A percentile compares a stretch with the other conserved stretches of the same genome.
These are phyloP conservation scores for Drosophila nr. fundita DNA, from an alignment of 2,888 invertebrate species.

Conservation along the genomic window DNA sequence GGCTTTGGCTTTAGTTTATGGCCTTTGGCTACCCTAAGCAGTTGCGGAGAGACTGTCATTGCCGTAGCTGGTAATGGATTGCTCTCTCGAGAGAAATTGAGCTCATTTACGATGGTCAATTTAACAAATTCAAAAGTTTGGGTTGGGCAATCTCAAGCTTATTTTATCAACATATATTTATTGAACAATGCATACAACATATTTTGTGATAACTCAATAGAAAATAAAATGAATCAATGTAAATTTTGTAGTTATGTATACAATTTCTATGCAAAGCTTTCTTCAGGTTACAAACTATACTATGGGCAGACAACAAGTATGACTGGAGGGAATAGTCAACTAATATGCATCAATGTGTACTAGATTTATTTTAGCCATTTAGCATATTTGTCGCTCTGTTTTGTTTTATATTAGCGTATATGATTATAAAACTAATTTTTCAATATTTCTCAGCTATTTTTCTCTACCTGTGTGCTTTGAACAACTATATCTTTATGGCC, in stretches of 20 bases:
- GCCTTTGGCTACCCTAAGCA: constrained; percentile 29
- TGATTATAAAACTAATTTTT: background rate
- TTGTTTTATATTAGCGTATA: background rate
- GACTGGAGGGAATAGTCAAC: background rate
- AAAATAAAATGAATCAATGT: background rate
- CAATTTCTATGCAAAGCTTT: background rate
- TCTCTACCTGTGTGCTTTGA: background rate
- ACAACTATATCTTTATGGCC: background rate
- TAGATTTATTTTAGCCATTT: background rate
- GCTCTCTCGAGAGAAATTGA: constrained; percentile 2
- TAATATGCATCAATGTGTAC: background rate
- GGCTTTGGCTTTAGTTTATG: constrained; percentile 36
- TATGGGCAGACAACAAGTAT: background rate
- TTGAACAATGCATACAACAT: background rate
- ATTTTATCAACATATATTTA: background rate
- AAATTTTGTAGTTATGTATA: no score
- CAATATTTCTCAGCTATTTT: background rate
- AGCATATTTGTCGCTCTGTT: background rate
- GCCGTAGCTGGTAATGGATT: constrained; percentile 29
- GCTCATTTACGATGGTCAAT: background rate
- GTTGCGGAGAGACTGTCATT: constrained; percentile 27
- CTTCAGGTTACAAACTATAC: background rate
- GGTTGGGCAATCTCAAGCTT: background rate
- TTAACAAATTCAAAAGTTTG: background rate
- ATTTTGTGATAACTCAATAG: background rate